Evolutionary conservation across 2,797 vertebrate species (phyloP).

Genomic region (Myripristis murdjan): DNA sequence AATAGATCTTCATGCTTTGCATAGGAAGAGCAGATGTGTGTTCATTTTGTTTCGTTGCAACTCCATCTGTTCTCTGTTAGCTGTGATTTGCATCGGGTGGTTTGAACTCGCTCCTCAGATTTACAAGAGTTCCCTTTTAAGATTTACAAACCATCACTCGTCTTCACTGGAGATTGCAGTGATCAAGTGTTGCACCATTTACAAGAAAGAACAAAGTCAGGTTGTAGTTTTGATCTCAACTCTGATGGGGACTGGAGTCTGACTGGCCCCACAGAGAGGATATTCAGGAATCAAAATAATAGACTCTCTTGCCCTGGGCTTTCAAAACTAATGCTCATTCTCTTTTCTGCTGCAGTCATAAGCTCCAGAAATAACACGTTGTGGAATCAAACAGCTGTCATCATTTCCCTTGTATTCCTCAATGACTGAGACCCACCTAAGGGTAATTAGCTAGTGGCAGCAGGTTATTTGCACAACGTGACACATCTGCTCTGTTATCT

Average conservation of each 20-base stretch:
- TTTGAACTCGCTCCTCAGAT: slow-evolving; percentile 30
- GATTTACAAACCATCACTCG: slow-evolving; percentile 30
- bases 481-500: slow-evolving; percentile 52
- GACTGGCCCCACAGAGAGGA: slow-evolving; percentile 40
- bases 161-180: slow-evolving; percentile 26
- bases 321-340: slow-evolving; percentile 50
- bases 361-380: slow-evolving; percentile 38
- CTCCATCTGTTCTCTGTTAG: slow-evolving; percentile 9
- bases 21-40: slow-evolving; percentile 16
- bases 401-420: slow-evolving; percentile 56
- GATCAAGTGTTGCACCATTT: slow-evolving; percentile 21
- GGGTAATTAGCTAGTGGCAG: slow-evolving; percentile 55
- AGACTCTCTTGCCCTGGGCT: slow-evolving; percentile 42
- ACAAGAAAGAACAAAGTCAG: slow-evolving; percentile 43
- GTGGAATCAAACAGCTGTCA: slow-evolving; percentile 57
- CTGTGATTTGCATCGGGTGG: slow-evolving; percentile 33
- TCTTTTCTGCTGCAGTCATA: slow-evolving; percentile 40
- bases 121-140: slow-evolving; percentile 19
- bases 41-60: slow-evolving; percentile 13
- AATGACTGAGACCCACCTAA: slow-evolving; percentile 46
- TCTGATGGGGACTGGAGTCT: slow-evolving; percentile 45
- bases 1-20: background rate
- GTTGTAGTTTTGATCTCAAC: slow-evolving; percentile 58
- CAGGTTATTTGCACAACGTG: slow-evolving; percentile 55
- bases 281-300: slow-evolving; percentile 63